Evolutionary conservation across 92 coral and sea anemone species (phyloP), one percentile per base, ranked within the genome.

Genomic region (Anthopleura xanthogrammica): DNA sequence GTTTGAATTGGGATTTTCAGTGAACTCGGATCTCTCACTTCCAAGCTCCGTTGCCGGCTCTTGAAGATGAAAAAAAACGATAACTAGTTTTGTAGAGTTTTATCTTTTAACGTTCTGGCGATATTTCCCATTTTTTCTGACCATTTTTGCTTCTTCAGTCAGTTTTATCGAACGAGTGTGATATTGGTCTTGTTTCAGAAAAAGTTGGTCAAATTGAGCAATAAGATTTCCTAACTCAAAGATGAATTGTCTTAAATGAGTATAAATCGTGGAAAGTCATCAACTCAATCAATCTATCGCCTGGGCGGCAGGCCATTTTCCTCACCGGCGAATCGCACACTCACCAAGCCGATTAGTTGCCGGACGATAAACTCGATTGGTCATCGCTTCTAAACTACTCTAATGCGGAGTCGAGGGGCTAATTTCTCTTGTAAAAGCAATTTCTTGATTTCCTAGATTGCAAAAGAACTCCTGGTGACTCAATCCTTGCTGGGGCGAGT

Each of bases 11-110:
- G 41, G 36, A n/a, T 64, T 64, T 16, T n/a, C n/a, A n/a, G n/a
- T 4, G 19, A 68, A 12, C 74, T 68, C 74, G 74, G 74, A 68
- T 68, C 74, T 68, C 41, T 68, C 74, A 68, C 42, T 68, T 68
- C 16, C 29, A 14, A 68, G 42, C 36, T 29, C 16, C 74, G 41
- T 29, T 68, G 42, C 74, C 74, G 74, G 74, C 40, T 29, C 74
- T 68, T 12, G 70, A 68, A n/a, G 24, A 8, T 36, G 42, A 16
- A 36, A 12, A 29, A 29, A 9, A 36, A 68, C 16, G 74, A 62
- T 62, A 62, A 19, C 7, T 16, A 13, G 64, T 3, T 2, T 14
- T 58, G 36, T 7, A 20, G 70, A 20, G 70, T 62, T 23, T 68
- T 29, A 68, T 68, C 74, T 36, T n/a, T 68, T 3, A 54, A 68